phyloP scores from a whole-genome alignment of 1,140 invertebrate genomes.

The Caenorhabditis remanei region DNA sequence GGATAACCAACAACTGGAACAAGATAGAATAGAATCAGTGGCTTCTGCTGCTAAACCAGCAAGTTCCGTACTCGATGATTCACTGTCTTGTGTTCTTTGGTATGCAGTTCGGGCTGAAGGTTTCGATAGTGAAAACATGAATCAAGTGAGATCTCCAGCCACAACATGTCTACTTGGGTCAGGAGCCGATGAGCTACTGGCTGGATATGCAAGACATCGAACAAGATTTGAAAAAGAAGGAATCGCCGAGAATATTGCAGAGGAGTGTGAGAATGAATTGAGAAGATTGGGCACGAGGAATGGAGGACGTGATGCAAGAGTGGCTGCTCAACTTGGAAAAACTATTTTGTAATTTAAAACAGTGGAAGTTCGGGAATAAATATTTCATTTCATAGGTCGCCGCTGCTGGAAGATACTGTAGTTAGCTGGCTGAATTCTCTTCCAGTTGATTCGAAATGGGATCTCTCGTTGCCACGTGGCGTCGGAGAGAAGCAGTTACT shows the following conservation, averaged over 20 bases:
- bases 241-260: not conserved
- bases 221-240: constrained; percentile 58
- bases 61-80: constrained; percentile 91
- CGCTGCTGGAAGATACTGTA: constrained; percentile 93
- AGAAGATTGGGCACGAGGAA: constrained; percentile 82
- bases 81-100: constrained; percentile 92
- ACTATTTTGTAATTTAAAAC: constrained; percentile 72
- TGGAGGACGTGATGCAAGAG: constrained; percentile 91
- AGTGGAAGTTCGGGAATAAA: not conserved
- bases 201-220: constrained; percentile 86
- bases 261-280: constrained; percentile 68
- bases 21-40: not conserved
- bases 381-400: constrained; percentile 82
- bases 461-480: constrained; percentile 81
- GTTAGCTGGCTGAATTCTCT: constrained; percentile 83
- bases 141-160: not conserved
- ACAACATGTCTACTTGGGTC: constrained; percentile 89
- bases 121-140: not conserved
- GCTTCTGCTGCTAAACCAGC: constrained; percentile 70
- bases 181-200: constrained; percentile 96
- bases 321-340: constrained; percentile 82
- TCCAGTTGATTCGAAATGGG: constrained; percentile 85
- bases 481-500: constrained; percentile 93
- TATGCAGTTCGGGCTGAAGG: constrained; percentile 88
- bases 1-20: constrained; percentile 6